Percentiles rank a stretch among this genome's conserved stretches.
Conservation (phyloP, 2,888 invertebrate genomes). For the Norana najaformis region DNA sequence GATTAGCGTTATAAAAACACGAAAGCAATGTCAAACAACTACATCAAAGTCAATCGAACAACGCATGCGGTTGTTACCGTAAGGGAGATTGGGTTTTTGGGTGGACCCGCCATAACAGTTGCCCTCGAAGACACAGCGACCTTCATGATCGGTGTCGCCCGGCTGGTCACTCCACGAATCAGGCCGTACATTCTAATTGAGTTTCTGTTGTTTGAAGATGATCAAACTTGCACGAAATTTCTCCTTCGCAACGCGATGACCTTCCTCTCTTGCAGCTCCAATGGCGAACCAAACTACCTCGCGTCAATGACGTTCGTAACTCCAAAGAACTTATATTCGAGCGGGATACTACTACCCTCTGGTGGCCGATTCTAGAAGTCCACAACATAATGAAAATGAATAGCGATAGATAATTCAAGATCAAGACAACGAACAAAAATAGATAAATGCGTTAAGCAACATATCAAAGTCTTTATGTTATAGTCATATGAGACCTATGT, state of each 20-base stretch:
- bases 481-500: too few relatives aligned
- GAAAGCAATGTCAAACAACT: not conserved
- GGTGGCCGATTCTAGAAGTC: not conserved
- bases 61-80: slow-evolving; percentile 14
- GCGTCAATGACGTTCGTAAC: too few relatives aligned
- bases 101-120: not conserved
- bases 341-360: not conserved
- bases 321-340: not conserved
- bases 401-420: too few relatives aligned
- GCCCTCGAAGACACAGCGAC: slow-evolving; percentile 1
- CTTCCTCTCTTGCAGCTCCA: not conserved
- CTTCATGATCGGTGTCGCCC: not conserved
- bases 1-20: not conserved
- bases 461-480: too few relatives aligned
- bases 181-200: not conserved
- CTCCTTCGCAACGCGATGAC: not conserved
- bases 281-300: not conserved
- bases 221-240: slow-evolving; percentile 10
- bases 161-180: not conserved
- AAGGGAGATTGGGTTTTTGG: not conserved
- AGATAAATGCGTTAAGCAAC: too few relatives aligned
- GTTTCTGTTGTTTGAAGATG: not conserved
- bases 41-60: not conserved
- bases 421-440: too few relatives aligned
- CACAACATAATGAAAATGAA: too few relatives aligned